Evolutionary conservation across 2,888 invertebrate species (phyloP).

Genomic region (Oasisia sp.): DNA sequence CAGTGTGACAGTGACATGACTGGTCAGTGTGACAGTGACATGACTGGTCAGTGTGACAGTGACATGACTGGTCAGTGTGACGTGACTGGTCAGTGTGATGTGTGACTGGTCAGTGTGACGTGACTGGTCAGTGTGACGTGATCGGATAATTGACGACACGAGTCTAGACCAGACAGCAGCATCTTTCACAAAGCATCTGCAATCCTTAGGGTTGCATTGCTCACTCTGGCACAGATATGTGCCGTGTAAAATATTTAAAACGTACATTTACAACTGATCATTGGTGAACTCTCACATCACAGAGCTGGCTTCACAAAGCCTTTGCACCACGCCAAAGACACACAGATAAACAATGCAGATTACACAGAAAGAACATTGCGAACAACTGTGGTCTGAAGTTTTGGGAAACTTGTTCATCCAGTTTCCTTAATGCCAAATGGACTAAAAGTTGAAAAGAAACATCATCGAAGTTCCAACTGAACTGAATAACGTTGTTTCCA

Average conservation of each 20-base stretch:
- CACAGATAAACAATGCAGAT: too few relatives aligned
- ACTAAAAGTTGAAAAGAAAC: too few relatives aligned
- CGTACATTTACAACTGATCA: not conserved
- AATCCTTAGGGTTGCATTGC: not conserved
- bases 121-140: not conserved
- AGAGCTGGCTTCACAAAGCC: too few relatives aligned
- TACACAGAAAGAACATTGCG: too few relatives aligned
- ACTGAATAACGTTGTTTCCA: too few relatives aligned
- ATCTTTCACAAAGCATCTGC: not conserved
- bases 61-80: not conserved
- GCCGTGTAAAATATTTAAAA: not conserved
- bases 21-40: not conserved
- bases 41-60: not conserved
- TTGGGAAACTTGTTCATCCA: not conserved
- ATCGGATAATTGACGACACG: not conserved
- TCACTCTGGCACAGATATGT: not conserved
- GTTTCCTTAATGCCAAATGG: not conserved
- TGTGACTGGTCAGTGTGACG: not conserved
- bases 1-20: not conserved
- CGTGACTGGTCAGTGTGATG: too few relatives aligned
- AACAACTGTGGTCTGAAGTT: not conserved
- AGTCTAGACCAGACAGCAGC: not conserved
- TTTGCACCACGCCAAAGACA: too few relatives aligned
- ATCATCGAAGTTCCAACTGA: too few relatives aligned
- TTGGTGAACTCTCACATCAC: not conserved